Conservation (phyloP, 1,140 invertebrate genomes). For the Myzus persicae region DNA sequence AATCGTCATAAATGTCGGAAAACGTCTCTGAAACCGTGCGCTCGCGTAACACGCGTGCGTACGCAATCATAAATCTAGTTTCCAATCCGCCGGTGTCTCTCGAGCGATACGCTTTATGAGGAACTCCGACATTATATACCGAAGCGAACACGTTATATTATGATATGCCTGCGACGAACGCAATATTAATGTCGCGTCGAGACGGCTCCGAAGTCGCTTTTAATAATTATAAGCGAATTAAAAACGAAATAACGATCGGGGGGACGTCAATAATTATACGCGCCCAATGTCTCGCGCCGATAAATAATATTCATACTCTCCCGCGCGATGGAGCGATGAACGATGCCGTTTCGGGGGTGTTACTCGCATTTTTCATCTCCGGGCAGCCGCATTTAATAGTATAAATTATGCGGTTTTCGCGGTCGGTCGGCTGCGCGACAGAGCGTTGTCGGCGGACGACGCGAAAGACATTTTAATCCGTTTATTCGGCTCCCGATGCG, state of each 20-base stretch:
- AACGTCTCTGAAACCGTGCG: too few species aligned
- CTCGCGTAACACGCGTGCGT: too few species aligned
- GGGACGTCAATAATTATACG: not conserved
- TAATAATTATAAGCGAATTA: too few species aligned
- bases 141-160: too few species aligned
- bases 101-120: too few species aligned
- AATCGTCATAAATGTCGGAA: too few species aligned
- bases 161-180: too few species aligned
- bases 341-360: not conserved
- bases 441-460: not conserved
- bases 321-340: not conserved
- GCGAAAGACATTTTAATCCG: not conserved
- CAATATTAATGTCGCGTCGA: too few species aligned
- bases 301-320: not conserved
- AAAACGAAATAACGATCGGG: too few species aligned
- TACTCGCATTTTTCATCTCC: not conserved
- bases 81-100: too few species aligned
- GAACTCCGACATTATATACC: too few species aligned
- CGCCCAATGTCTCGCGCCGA: not conserved
- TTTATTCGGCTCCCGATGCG: not conserved
- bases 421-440: not conserved
- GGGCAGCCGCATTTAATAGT: not conserved
- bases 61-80: too few species aligned
- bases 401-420: not conserved
- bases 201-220: not conserved